A percentile compares a stretch with the other conserved stretches of the same genome.
These are phyloP conservation scores for Coluber constrictor DNA, from an alignment of 2,797 vertebrate genomes.

Conservation along the genomic window DNA sequence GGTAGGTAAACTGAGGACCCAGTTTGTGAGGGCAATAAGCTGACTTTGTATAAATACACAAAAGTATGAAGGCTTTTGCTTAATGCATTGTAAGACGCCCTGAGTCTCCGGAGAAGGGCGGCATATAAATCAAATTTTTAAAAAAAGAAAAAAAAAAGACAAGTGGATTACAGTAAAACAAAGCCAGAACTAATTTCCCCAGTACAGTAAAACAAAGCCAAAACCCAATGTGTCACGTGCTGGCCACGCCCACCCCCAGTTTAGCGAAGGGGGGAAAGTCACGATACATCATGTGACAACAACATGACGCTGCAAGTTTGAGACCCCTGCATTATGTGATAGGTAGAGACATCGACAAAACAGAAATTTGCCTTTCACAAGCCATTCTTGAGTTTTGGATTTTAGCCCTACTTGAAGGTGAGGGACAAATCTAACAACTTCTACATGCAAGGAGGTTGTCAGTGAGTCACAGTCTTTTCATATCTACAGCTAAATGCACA, in stretches of 20 bases:
- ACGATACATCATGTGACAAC: no score
- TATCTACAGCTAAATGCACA: not conserved
- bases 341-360: not conserved
- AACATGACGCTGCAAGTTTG: no score
- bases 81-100: no score
- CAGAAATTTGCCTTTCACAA: not conserved
- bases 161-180: not conserved
- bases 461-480: not conserved
- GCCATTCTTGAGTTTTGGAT: not conserved
- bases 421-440: not conserved
- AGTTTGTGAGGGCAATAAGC: no score
- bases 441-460: not conserved
- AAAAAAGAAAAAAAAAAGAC: not conserved
- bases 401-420: not conserved
- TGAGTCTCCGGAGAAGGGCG: no score
- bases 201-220: not conserved
- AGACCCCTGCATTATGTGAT: not conserved
- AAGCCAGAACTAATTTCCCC: not conserved
- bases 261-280: no score
- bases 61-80: no score
- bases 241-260: no score
- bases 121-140: no score
- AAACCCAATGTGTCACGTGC: no score
- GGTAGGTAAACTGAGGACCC: no score
- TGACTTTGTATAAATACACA: no score